Evolutionary conservation across 2,797 vertebrate genomes (phyloP).

Genomic region (Anguilla marmorata): DNA sequence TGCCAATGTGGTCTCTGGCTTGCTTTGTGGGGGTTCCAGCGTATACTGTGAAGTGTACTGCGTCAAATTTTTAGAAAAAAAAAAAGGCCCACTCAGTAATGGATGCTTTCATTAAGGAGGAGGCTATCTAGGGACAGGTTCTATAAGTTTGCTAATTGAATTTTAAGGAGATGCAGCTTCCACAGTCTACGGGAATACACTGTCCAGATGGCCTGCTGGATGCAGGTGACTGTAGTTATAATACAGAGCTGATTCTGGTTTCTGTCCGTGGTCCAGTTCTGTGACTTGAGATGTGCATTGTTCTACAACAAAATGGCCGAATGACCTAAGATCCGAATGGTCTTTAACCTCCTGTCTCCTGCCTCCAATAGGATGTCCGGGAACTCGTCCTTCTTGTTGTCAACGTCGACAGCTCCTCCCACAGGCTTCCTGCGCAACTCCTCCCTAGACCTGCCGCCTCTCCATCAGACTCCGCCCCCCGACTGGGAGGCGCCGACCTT

Average conservation of each 20-base stretch:
- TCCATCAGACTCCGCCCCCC: background rate
- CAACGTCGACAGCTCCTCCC: background rate
- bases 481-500: slow-evolving; percentile 69
- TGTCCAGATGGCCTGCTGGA: background rate
- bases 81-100: background rate
- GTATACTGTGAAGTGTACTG: too few relatives aligned
- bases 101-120: background rate
- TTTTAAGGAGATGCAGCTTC: background rate
- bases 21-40: too few relatives aligned
- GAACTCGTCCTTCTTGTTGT: slow-evolving; percentile 14
- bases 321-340: background rate
- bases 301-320: background rate
- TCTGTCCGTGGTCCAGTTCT: background rate
- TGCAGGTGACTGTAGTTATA: background rate
- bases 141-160: background rate
- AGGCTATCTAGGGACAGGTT: background rate
- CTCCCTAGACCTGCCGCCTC: background rate
- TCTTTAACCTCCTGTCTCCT: background rate
- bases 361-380: slow-evolving; percentile 23
- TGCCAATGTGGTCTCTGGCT: too few relatives aligned
- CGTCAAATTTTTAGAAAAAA: too few relatives aligned
- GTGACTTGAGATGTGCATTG: background rate
- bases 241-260: background rate
- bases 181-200: background rate
- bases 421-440: background rate